Conservation (phyloP, 2,797 vertebrate genomes). For the Characodon lateralis region DNA sequence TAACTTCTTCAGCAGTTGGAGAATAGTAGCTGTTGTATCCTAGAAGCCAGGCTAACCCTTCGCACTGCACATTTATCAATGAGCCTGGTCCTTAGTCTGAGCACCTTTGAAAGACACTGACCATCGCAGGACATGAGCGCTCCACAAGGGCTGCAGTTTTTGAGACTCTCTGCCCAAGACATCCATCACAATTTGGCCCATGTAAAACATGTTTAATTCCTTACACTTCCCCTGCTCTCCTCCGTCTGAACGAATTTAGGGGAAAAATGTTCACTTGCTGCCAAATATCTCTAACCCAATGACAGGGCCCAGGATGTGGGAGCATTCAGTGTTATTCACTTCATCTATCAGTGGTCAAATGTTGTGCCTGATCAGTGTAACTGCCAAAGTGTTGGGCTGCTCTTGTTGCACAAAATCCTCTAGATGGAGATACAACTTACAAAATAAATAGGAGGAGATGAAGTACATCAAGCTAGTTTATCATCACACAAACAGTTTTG, state of each 20-base stretch:
- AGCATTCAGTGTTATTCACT: too few species aligned
- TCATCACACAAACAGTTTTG: background rate
- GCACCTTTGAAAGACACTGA: background rate
- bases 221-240: background rate
- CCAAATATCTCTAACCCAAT: background rate
- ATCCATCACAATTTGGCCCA: background rate
- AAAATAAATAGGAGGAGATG: too few species aligned
- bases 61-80: background rate
- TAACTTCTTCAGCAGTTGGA: background rate
- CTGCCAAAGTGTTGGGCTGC: too few species aligned
- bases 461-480: too few species aligned
- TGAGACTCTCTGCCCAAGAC: background rate
- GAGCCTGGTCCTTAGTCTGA: background rate
- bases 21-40: background rate
- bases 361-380: too few species aligned
- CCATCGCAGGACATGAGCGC: background rate
- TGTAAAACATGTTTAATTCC: background rate
- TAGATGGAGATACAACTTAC: too few species aligned
- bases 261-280: background rate
- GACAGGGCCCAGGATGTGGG: too few species aligned
- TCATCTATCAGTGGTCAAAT: too few species aligned
- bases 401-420: too few species aligned
- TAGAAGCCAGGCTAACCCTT: background rate
- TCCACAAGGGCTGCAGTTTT: background rate
- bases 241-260: background rate